Conservation (phyloP, 2,113 vertebrate genomes). For the Cololabis saira region DNA sequence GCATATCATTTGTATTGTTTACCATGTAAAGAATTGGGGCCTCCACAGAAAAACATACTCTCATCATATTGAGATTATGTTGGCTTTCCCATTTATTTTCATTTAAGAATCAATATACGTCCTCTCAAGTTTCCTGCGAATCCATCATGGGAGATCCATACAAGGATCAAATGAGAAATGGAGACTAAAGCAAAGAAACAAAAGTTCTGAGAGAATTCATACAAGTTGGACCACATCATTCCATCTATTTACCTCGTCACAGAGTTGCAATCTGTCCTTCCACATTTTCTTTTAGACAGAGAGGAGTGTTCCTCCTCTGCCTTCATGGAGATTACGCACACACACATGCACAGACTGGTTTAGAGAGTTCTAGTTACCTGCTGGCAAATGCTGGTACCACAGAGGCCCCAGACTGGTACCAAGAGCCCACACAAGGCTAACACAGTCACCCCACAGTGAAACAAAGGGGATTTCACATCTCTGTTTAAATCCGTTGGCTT, state of each 20-base stretch:
- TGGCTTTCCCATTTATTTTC: conserved; percentile 12
- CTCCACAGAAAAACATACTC: too few relatives aligned
- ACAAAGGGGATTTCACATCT: conserved; percentile 79
- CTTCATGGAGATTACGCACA: conserved; percentile 64
- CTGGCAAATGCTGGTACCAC: conserved; percentile 61
- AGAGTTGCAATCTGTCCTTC: conserved; percentile 48
- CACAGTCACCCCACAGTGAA: conserved; percentile 61
- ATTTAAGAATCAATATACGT: conserved; percentile 35
- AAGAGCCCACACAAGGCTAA: conserved; percentile 55
- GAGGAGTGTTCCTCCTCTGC: conserved; percentile 27
- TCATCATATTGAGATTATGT: conserved; percentile 1
- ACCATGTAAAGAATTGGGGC: too few relatives aligned
- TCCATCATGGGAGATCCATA: conserved; percentile 4
- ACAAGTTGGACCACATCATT: conserved; percentile 44
- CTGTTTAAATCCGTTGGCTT: conserved; percentile 73
- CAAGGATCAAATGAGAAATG: background rate
- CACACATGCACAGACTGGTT: conserved; percentile 25
- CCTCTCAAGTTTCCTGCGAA: conserved; percentile 11
- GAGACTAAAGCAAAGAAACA: conserved; percentile 47
- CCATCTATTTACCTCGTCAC: conserved; percentile 49
- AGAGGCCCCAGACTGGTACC: conserved; percentile 42
- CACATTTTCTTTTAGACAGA: conserved; percentile 30
- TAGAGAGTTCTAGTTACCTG: conserved; percentile 72
- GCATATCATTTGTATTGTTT: too few relatives aligned
- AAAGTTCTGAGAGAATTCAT: conserved; percentile 45